Evolutionary conservation across 2,797 vertebrate genomes (phyloP).

Genomic region (Eulemur mongoz): DNA sequence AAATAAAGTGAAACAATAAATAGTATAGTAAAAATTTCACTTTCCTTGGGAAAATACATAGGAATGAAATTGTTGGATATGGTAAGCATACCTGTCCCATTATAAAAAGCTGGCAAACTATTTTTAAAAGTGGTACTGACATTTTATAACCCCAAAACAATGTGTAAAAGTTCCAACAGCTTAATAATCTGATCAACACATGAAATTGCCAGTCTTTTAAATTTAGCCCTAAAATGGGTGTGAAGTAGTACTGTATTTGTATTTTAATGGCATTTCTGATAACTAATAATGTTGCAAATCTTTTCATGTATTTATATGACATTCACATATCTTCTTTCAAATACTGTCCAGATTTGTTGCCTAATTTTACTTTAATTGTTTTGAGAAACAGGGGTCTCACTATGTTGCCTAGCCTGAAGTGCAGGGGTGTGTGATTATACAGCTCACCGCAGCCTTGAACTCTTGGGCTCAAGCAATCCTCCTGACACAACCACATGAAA

Average conservation of each 20-base stretch:
- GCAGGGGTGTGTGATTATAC: too few species aligned
- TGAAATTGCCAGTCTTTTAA: slow-evolving; percentile 6
- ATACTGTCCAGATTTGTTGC: background rate
- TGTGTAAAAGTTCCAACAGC: background rate
- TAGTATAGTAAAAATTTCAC: background rate
- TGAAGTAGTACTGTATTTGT: background rate
- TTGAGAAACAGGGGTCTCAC: too few species aligned
- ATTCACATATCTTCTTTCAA: background rate
- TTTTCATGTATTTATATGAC: slow-evolving; percentile 17
- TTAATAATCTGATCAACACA: background rate
- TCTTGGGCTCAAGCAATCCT: too few species aligned
- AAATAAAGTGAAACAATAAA: slow-evolving; percentile 32
- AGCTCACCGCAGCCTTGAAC: too few species aligned
- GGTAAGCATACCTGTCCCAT: background rate
- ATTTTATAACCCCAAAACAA: background rate
- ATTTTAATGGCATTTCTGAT: slow-evolving; percentile 10
- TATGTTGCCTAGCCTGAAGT: too few species aligned
- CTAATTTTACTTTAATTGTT: background rate
- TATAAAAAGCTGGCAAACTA: background rate
- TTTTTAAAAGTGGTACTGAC: background rate
- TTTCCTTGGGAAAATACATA: background rate
- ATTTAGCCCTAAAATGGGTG: background rate
- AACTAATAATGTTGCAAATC: background rate
- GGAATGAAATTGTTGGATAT: background rate
- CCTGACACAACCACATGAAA: too few species aligned